Evolutionary conservation across 2,113 vertebrate genomes (phyloP).

Genomic region (Loxodonta africana): DNA sequence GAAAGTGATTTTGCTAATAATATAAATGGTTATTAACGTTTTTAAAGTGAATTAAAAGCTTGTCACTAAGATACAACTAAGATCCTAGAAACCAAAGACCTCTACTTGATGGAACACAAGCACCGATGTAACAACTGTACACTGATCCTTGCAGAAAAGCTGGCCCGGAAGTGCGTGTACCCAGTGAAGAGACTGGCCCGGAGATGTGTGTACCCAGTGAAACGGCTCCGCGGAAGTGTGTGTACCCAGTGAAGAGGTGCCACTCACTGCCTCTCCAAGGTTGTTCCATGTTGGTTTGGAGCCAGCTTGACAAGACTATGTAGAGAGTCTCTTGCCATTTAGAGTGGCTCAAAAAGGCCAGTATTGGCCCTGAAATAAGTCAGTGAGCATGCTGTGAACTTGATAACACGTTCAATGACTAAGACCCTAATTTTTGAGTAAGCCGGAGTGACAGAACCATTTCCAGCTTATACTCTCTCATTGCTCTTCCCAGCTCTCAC

Average conservation of each 20-base stretch:
- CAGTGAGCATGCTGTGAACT: neutral
- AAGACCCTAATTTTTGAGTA: neutral
- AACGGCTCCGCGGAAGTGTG: neutral
- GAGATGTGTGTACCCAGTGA: neutral
- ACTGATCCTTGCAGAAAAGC: neutral
- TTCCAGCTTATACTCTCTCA: neutral
- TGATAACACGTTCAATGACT: neutral
- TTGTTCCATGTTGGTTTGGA: neutral
- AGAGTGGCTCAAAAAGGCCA: neutral
- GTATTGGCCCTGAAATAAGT: neutral
- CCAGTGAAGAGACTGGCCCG: neutral
- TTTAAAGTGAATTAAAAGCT: slow-evolving; percentile 72
- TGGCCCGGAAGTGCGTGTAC: neutral
- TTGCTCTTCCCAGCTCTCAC: neutral
- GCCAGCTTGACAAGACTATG: neutral
- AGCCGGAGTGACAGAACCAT: neutral
- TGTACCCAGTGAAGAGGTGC: neutral
- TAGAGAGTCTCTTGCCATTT: neutral
- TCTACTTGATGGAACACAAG: neutral
- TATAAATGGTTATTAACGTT: slow-evolving; percentile 62
- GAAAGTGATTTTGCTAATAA: slow-evolving; percentile 65
- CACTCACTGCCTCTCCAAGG: neutral
- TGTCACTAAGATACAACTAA: slow-evolving; percentile 41
- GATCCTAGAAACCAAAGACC: slow-evolving; percentile 23
- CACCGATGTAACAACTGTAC: neutral